Base-by-base conservation (phyloP, 2,797 vertebrate species). In the Helicolenus hilgendorfi region DNA sequence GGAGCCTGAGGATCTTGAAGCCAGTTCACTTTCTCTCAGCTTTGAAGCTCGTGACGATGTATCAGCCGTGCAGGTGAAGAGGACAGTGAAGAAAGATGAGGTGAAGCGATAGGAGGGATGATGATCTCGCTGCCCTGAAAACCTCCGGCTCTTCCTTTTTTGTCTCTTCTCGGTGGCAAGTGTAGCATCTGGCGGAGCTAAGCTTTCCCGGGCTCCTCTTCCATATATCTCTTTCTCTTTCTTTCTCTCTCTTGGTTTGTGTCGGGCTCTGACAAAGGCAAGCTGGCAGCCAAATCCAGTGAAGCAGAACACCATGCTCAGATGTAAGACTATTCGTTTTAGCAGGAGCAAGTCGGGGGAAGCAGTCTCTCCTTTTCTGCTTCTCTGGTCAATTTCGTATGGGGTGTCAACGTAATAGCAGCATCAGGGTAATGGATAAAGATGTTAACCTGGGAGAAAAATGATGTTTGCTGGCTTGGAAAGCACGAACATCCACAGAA, bases 261-360 rank as follows among this genome's bases (percentile, higher is more conserved):
- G 74, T 64, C 29, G 18, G 70, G 59, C 55, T 63, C 82, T 88
- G 86, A 94, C 91, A 92, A 91, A 95, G 72, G 84, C 63, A 78
- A 90, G 88, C 86, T 80, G 87, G 90, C 90, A 91, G 93, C 93
- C 85, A 88, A 88, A 91, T 81, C 85, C 91, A 94, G 89, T 94
- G 82, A 81, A 89, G 95, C 94, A 73, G 91, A 94, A 96, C 94
- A 75, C 72, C 33, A 38, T 24, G 81, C 81, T 90, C 85, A 74
- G 89, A 93, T 93, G 89, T 92, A 88, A 89, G 88, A 77, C 83
- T 36, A 84, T 85, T 92, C 49, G 29, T 90, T 94, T 94, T 74
- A 91, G 85, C 72, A 75, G 63, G 59, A 89, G 80, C 75, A 71
- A 76, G 89, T 88, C 58, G 62, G 79, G 49, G 59, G 79, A 94